Conservation (phyloP, 2,888 invertebrate species). For the Neoitamus cyanurus region DNA sequence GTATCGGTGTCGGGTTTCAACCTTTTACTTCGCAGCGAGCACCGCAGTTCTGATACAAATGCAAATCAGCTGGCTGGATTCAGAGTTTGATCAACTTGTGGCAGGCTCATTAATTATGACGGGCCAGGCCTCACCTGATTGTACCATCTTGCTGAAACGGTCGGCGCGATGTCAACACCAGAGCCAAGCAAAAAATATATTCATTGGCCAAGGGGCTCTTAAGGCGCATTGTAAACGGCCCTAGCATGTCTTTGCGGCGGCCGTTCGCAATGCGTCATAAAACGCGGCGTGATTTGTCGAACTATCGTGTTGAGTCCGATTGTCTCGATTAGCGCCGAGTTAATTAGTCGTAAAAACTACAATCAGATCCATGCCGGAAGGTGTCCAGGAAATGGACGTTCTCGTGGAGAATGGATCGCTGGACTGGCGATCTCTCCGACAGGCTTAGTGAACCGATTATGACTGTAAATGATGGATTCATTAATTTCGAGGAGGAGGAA, state of each 20-base stretch:
- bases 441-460: background rate
- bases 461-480: background rate
- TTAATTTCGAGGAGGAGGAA: constrained; percentile 9
- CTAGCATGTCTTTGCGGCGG: too few relatives aligned
- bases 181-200: background rate
- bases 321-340: background rate
- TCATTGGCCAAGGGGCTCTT: background rate
- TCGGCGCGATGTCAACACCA: constrained; percentile 11
- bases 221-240: background rate
- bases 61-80: background rate
- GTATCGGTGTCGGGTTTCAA: background rate
- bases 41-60: background rate
- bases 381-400: background rate
- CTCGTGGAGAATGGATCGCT: background rate
- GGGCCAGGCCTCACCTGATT: background rate
- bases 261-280: background rate
- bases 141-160: background rate
- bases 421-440: background rate
- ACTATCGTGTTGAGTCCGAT: background rate
- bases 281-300: background rate
- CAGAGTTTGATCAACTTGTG: background rate
- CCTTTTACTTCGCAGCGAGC: background rate
- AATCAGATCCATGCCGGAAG: background rate
- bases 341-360: background rate
- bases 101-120: constrained; percentile 12